Evolutionary conservation across 1,140 invertebrate genomes (phyloP).

Genomic region (Onthophagus taurus): DNA sequence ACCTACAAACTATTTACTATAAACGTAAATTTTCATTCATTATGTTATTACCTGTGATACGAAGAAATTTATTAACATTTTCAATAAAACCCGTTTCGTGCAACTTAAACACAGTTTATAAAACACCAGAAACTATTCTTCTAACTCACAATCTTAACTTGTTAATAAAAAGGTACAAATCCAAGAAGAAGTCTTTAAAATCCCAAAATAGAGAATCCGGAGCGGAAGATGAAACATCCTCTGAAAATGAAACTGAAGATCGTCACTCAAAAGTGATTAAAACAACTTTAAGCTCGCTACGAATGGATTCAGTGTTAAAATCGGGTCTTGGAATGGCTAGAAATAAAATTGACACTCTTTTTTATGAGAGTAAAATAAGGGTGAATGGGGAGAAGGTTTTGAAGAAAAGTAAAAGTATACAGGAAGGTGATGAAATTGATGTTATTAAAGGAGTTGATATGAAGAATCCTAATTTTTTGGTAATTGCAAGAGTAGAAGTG

Average conservation of each 20-base stretch:
- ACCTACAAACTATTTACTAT: too few species aligned
- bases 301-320: conserved; percentile 57
- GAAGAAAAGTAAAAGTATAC: conserved; percentile 52
- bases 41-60: too few species aligned
- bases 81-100: too few species aligned
- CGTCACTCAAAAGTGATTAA: conserved; percentile 48
- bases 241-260: conserved; percentile 30
- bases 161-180: conserved; percentile 19
- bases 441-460: conserved; percentile 46
- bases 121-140: neutral
- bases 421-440: conserved; percentile 55
- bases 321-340: conserved; percentile 53
- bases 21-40: too few species aligned
- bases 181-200: neutral
- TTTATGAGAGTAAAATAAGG: conserved; percentile 57
- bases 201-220: conserved; percentile 17
- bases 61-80: too few species aligned
- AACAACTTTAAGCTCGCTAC: conserved; percentile 47
- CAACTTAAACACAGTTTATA: conserved; percentile 6
- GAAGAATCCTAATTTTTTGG: conserved; percentile 49
- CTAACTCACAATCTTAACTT: neutral
- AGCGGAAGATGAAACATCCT: conserved; percentile 32
- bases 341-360: conserved; percentile 55
- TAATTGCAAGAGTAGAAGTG: conserved; percentile 50
- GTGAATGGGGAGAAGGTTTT: conserved; percentile 54